phyloP scores from a whole-genome alignment of 53 echinoderm and acorn worm genomes.

The Holothuria scabra region DNA sequence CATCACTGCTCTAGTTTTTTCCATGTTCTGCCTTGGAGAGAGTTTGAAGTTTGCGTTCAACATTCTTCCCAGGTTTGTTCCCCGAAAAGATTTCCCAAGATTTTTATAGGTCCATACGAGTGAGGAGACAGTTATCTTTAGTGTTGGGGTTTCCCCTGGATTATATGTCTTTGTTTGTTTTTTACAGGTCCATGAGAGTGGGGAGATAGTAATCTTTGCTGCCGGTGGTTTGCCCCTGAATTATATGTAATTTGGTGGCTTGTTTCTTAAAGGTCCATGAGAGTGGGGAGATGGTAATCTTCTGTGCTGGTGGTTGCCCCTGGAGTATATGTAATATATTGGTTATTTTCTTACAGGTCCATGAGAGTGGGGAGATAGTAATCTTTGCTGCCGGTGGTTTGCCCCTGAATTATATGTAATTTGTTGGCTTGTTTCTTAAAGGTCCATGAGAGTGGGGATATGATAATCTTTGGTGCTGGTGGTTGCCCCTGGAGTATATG shows the following conservation, averaged over 20 bases:
- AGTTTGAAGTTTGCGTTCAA: no score
- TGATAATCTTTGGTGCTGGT: conserved; percentile 50
- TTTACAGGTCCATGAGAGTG: conserved; percentile 76
- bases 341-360: conserved; percentile 55
- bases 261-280: conserved; percentile 64
- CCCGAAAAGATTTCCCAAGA: no score
- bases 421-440: not conserved
- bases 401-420: no score
- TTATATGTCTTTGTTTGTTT: not conserved
- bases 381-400: conserved; percentile 28
- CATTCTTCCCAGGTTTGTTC: no score
- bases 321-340: conserved; percentile 54
- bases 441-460: conserved; percentile 87
- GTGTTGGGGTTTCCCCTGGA: not conserved
- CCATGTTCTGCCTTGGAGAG: no score
- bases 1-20: no score
- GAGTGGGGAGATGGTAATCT: conserved; percentile 77
- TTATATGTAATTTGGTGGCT: not conserved
- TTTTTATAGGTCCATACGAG: conserved; percentile 72
- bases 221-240: no score
- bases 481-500: no score
- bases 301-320: conserved; percentile 79
- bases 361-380: conserved; percentile 80
- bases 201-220: conserved; percentile 69
- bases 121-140: conserved; percentile 72